A percentile compares a stretch with the other conserved stretches of the same genome.
Evolutionary conservation across 2,888 invertebrate genomes (phyloP).

Genomic region (Agriopis marginaria): DNA sequence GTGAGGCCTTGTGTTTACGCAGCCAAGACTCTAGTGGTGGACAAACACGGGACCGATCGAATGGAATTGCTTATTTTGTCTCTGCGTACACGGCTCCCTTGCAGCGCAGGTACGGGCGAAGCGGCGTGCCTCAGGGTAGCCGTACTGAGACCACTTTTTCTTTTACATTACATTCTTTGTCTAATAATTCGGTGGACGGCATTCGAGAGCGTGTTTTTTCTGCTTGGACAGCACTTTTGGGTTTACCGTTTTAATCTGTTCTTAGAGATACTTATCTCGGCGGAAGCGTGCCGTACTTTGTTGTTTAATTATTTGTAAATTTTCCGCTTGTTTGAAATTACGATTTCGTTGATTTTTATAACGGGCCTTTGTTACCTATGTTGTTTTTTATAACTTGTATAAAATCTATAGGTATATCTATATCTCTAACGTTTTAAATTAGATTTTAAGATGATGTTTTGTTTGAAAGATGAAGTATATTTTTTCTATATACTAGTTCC

Average conservation of each 20-base stretch:
- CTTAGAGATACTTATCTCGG: conserved; percentile 66
- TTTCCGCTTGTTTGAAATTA: conserved; percentile 51
- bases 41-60: conserved; percentile 84
- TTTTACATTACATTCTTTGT: conserved; percentile 63
- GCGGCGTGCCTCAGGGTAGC: conserved; percentile 71
- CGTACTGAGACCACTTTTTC: conserved; percentile 62
- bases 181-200: conserved; percentile 71
- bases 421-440: not conserved
- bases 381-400: not conserved
- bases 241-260: conserved; percentile 75
- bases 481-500: not conserved
- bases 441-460: not conserved
- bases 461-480: too few species aligned
- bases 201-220: conserved; percentile 71
- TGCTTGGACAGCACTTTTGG: conserved; percentile 62
- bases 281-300: conserved; percentile 67
- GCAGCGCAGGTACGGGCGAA: conserved; percentile 76
- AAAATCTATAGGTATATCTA: not conserved
- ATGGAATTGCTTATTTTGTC: conserved; percentile 86
- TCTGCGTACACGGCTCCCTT: conserved; percentile 82
- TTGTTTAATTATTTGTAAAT: conserved; percentile 69
- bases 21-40: conserved; percentile 85
- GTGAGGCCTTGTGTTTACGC: conserved; percentile 82
- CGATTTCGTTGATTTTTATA: conserved; percentile 38
- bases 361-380: not conserved